Percentiles rank a stretch among this genome's conserved stretches.
phyloP scores from a whole-genome alignment of 2,888 invertebrate species.

The Calameuta idolon region DNA sequence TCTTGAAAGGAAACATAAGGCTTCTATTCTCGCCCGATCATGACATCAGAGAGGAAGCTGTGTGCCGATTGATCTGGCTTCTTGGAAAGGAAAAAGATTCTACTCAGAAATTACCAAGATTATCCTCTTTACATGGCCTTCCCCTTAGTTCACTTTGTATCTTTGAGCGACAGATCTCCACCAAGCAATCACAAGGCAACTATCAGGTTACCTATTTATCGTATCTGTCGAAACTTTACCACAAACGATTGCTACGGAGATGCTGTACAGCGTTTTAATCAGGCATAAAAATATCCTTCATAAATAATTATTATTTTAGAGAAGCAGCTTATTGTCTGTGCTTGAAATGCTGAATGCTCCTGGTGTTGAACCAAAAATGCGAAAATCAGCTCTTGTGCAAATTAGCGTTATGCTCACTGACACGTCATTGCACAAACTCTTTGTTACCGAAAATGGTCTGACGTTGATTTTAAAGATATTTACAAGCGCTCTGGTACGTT shows the following conservation, averaged over 20 bases:
- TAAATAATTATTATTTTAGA: constrained; percentile 53
- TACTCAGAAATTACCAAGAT: constrained; percentile 65
- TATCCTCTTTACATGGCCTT: constrained; percentile 68
- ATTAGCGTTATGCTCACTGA: constrained; percentile 77
- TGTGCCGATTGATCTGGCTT: constrained; percentile 69
- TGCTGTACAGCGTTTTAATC: neutral
- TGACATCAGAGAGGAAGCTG: constrained; percentile 68
- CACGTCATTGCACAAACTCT: constrained; percentile 72
- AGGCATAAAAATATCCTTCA: too few species aligned
- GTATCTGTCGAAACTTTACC: neutral
- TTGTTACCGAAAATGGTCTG: constrained; percentile 72
- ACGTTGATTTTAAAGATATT: constrained; percentile 68
- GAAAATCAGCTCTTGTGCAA: constrained; percentile 77
- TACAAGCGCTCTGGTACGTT: constrained; percentile 62
- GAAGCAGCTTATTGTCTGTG: constrained; percentile 66
- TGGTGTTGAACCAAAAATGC: constrained; percentile 74
- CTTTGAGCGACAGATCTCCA: constrained; percentile 50
- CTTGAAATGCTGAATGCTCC: constrained; percentile 57
- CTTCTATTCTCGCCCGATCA: constrained; percentile 66
- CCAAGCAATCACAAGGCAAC: constrained; percentile 52
- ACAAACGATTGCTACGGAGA: neutral
- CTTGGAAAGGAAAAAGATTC: constrained; percentile 67
- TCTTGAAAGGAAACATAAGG: constrained; percentile 69
- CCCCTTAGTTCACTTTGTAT: constrained; percentile 67
- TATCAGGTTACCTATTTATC: constrained; percentile 52